Evolutionary conservation across 2,888 invertebrate species (phyloP).

Genomic region (Sarcophaga carnaria): DNA sequence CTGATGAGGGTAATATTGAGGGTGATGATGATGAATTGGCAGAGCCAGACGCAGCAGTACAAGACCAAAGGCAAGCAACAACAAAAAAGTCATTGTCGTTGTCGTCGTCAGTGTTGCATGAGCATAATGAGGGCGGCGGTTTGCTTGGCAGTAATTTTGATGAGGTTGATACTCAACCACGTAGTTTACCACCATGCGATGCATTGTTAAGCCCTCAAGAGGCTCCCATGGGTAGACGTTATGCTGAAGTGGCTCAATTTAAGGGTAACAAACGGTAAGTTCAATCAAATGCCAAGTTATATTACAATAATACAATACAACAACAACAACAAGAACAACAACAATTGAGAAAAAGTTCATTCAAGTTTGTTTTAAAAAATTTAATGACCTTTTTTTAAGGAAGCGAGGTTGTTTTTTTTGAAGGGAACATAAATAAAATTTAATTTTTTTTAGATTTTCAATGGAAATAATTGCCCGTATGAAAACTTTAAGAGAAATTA

Average conservation of each 20-base stretch:
- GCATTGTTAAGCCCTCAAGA: conserved; percentile 81
- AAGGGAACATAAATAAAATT: no score
- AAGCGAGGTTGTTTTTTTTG: no score
- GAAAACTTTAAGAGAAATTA: no score
- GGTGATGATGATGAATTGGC: conserved; percentile 34
- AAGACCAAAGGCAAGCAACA: not conserved
- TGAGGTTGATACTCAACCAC: conserved; percentile 57
- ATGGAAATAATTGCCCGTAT: no score
- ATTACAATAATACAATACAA: no score
- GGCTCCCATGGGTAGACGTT: conserved; percentile 81
- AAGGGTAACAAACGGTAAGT: conserved; percentile 78
- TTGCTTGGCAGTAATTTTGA: conserved; percentile 25
- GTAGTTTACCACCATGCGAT: conserved; percentile 74
- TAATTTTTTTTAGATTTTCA: no score
- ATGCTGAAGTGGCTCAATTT: conserved; percentile 81
- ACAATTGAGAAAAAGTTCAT: no score
- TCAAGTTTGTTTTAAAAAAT: no score
- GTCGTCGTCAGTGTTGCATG: conserved; percentile 62
- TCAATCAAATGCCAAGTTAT: not conserved
- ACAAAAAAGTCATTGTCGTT: conserved; percentile 1
- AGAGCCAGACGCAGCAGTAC: conserved; percentile 1
- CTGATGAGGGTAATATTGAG: conserved; percentile 67
- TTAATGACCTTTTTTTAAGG: no score
- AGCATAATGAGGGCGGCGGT: conserved; percentile 36
- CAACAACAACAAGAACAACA: no score